phyloP scores from a whole-genome alignment of 1,140 invertebrate species.

The Drosophila littoralis region DNA sequence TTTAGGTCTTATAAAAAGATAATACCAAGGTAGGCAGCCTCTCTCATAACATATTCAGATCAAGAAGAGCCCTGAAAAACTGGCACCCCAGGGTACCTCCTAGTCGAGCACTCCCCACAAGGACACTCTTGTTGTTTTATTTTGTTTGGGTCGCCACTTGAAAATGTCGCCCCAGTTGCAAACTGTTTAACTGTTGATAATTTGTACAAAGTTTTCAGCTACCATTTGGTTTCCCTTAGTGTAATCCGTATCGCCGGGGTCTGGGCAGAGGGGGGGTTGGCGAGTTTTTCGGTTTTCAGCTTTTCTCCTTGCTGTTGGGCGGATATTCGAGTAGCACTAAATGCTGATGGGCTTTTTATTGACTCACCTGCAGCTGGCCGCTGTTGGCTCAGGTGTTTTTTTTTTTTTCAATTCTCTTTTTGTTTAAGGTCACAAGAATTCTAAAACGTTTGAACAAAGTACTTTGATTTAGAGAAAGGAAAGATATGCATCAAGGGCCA shows the following conservation, averaged over 20 bases:
- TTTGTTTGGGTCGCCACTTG: conserved; percentile 41
- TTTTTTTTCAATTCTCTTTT: conserved; percentile 44
- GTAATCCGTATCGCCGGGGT: conserved; percentile 6
- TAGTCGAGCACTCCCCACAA: no score
- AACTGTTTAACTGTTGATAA: conserved; percentile 77
- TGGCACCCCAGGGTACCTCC: no score
- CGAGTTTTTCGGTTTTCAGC: conserved; percentile 21
- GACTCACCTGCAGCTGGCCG: conserved; percentile 60
- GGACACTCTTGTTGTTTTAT: conserved; percentile 1
- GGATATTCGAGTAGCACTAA: conserved; percentile 61
- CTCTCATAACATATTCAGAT: no score
- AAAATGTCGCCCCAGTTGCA: conserved; percentile 69
- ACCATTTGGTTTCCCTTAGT: conserved; percentile 44
- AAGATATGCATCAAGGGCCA: no score
- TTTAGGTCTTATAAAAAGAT: no score
- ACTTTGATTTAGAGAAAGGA: no score
- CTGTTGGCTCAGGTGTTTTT: conserved; percentile 48
- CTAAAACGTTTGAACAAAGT: conserved; percentile 5
- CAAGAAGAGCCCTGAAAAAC: no score
- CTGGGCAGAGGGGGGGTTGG: not conserved
- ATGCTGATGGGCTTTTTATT: conserved; percentile 73
- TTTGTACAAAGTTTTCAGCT: conserved; percentile 68
- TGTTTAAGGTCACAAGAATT: conserved; percentile 47
- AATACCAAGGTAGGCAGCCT: no score
- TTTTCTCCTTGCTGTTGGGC: conserved; percentile 37